A percentile compares a stretch with the other conserved stretches of the same genome.
phyloP scores from a whole-genome alignment of 1,140 invertebrate species.

The Drosophila fuyamai region DNA sequence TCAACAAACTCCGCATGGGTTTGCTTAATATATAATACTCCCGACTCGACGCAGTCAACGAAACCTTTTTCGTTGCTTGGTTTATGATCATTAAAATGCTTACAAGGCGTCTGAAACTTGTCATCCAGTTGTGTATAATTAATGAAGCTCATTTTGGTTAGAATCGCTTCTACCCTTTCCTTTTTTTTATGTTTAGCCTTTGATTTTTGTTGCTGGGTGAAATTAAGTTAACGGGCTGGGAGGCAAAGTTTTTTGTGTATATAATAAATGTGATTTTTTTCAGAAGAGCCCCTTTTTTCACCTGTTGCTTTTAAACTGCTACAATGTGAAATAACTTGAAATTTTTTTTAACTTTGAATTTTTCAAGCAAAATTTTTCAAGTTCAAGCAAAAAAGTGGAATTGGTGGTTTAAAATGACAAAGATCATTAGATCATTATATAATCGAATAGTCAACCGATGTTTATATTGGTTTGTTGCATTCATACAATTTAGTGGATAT shows the following conservation, averaged over 20 bases:
- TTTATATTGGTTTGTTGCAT: too few relatives aligned
- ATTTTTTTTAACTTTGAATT: not conserved
- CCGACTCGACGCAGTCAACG: conserved; percentile 31
- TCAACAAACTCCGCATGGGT: conserved; percentile 79
- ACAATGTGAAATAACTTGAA: conserved; percentile 8
- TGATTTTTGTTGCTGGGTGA: conserved; percentile 15
- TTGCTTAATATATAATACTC: conserved; percentile 60
- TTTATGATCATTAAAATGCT: conserved; percentile 68
- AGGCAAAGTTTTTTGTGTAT: not conserved
- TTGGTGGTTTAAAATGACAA: not conserved
- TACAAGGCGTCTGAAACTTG: conserved; percentile 60
- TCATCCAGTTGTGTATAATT: conserved; percentile 70
- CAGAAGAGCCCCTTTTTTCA: not conserved
- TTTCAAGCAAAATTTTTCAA: not conserved
- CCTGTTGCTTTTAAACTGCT: conserved; percentile 12
- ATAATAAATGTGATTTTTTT: not conserved
- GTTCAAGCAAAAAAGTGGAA: not conserved
- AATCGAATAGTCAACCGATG: too few relatives aligned
- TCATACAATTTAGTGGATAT: too few relatives aligned
- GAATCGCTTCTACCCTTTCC: conserved; percentile 30
- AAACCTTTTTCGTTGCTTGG: conserved; percentile 38
- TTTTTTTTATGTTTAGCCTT: conserved; percentile 12
- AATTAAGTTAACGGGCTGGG: conserved; percentile 27
- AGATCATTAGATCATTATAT: too few relatives aligned
- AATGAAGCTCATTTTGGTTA: conserved; percentile 58